Evolutionary conservation across 1,140 invertebrate species (phyloP), one percentile per base, ranked within the genome.

Genomic region (Drosophila repletoides): DNA sequence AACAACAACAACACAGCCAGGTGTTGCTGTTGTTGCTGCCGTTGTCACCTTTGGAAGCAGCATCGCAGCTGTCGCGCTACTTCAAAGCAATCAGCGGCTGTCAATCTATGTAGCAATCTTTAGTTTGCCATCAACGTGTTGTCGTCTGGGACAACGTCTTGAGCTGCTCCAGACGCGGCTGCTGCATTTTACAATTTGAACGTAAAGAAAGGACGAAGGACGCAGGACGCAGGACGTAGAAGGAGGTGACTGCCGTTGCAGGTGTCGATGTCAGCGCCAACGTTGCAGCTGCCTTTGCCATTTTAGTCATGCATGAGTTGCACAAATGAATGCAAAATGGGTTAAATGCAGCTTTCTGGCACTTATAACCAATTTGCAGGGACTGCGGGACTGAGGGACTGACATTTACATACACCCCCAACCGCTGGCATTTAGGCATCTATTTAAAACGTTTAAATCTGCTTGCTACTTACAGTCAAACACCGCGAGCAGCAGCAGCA

Each of bases 71-170:
- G 52, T 12, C 43, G 69, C 43, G 69, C 46, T 49, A 60, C 48
- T 45, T 53, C 38, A 40, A 75, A 59, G 80, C 80, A 86, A 86
- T 86, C 80, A 86, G 73, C 80, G 80, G 56, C 66, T 86, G 80
- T 86, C 75, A 86, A 86, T 86, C 80, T 86, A 65, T 76, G 80
- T 75, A 56, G 80, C 80, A 86, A 86, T 86, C 80, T 86, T 69
- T 61, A 68, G 68, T 73, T 76, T 69, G 64, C 51, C 63, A 73
- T 69, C 68, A 41, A 31, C 45, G 43, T 49, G 49, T 49, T 59
- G 12, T 31, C 34, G 31, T 49, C 24, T 56, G 26, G 19, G 45
- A 34, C 73, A 41, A 21, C 49, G 68, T 55, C 76, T 80, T 58
- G 56, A 72, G 65, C n/a, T 68, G 26, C 26, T 21, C 12, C 9